A percentile compares a stretch with the other conserved stretches of the same genome.
These are phyloP conservation scores for Chloropsis hardwickii DNA, from an alignment of 2,113 vertebrate species.

Conservation along the genomic window DNA sequence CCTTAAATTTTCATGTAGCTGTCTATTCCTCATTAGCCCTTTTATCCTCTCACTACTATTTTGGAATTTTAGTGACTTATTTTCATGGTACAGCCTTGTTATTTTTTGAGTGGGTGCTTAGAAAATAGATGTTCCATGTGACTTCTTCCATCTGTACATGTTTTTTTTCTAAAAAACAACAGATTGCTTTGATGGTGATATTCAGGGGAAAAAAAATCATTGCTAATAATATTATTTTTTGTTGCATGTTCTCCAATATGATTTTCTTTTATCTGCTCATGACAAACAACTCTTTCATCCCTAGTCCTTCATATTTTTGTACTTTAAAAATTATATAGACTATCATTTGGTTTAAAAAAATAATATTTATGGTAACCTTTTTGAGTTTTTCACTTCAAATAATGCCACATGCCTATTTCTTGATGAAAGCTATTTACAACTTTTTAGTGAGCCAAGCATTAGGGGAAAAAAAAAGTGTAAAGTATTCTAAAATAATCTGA, in stretches of 20 bases:
- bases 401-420: background rate
- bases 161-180: slow-evolving; percentile 13
- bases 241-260: background rate
- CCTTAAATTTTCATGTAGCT: background rate
- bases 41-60: background rate
- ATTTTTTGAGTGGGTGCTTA: background rate
- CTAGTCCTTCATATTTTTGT: background rate
- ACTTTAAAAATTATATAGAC: background rate
- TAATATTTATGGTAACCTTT: background rate
- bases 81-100: background rate
- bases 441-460: background rate
- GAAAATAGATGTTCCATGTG: slow-evolving; percentile 12
- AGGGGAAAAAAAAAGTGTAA: background rate
- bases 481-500: slow-evolving; percentile 7
- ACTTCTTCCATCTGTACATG: slow-evolving; percentile 36
- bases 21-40: background rate
- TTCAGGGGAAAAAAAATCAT: background rate
- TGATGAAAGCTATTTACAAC: background rate
- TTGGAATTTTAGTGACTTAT: background rate
- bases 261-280: background rate
- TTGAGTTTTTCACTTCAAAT: background rate
- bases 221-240: background rate
- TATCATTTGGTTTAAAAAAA: background rate
- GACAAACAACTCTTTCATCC: background rate
- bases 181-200: slow-evolving; percentile 7